These are phyloP conservation scores for Exocentrus adspersus DNA, from an alignment of 2,888 invertebrate genomes.

Conservation along the genomic window DNA sequence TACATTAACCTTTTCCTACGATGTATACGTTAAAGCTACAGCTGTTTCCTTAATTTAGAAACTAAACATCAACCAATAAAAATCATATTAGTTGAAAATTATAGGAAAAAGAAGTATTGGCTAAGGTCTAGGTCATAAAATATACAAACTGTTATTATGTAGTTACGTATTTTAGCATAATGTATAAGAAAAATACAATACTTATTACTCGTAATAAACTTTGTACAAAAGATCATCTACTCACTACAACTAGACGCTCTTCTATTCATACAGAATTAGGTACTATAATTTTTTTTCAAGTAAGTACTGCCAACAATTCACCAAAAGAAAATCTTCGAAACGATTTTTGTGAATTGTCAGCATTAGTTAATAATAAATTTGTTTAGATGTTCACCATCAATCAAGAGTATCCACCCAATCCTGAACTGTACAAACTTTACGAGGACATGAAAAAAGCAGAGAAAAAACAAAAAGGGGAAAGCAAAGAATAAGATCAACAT, in stretches of 20 bases:
- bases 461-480: slow-evolving; percentile 28
- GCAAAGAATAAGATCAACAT: slow-evolving; percentile 23
- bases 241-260: slow-evolving; percentile 42
- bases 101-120: slow-evolving; percentile 11
- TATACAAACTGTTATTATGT: slow-evolving; percentile 18
- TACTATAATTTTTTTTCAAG: neutral
- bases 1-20: slow-evolving; percentile 15
- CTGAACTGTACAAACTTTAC: slow-evolving; percentile 53
- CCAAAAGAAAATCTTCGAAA: no score
- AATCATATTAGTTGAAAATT: slow-evolving; percentile 15
- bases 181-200: slow-evolving; percentile 12
- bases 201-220: slow-evolving; percentile 15
- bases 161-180: slow-evolving; percentile 13
- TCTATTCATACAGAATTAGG: slow-evolving; percentile 22
- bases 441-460: slow-evolving; percentile 50
- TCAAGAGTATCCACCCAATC: slow-evolving; percentile 51
- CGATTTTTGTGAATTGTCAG: neutral
- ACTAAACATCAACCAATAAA: slow-evolving; percentile 20
- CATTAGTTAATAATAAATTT: no score
- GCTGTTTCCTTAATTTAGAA: slow-evolving; percentile 12
- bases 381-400: slow-evolving; percentile 47
- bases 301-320: neutral
- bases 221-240: slow-evolving; percentile 32
- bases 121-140: slow-evolving; percentile 9
- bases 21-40: slow-evolving; percentile 19